Conservation (phyloP, 2,797 vertebrate genomes). For the Peromyscus melanophrys region DNA sequence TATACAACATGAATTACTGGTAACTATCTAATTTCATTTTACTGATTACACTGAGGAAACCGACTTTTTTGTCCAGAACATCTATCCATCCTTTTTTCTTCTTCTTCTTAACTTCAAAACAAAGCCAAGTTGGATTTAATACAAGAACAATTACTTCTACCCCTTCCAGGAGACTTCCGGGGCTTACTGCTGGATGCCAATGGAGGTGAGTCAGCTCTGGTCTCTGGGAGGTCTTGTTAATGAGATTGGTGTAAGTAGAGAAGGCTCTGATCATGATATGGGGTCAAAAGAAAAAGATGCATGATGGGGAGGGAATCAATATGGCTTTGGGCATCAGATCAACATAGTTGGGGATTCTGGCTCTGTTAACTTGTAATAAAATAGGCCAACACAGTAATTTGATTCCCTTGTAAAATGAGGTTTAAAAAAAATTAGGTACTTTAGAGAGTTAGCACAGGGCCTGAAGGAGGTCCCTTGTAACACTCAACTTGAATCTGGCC, state of each 20-base stretch:
- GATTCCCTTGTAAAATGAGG: conserved; percentile 53
- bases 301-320: not conserved
- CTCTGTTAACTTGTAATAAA: conserved; percentile 61
- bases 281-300: not conserved
- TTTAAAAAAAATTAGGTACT: conserved; percentile 48
- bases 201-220: not conserved
- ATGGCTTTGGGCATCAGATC: conserved; percentile 14
- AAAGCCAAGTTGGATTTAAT: conserved; percentile 2
- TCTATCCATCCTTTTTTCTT: not conserved
- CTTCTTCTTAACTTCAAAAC: conserved; percentile 29
- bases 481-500: not conserved
- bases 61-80: not conserved
- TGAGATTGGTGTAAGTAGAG: not conserved
- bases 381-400: conserved; percentile 51
- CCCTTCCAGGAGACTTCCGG: not conserved
- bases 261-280: not conserved
- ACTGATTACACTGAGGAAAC: not conserved
- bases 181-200: not conserved
- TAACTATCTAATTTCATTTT: conserved; percentile 40
- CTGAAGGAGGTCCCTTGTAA: not conserved
- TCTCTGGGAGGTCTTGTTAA: not conserved
- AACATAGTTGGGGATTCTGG: conserved; percentile 30
- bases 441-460: not conserved
- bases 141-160: not conserved
- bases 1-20: not conserved